Percentiles rank a stretch among this genome's conserved stretches.
Evolutionary conservation across 2,888 invertebrate genomes (phyloP).

Genomic region (Drosophila ustulata): DNA sequence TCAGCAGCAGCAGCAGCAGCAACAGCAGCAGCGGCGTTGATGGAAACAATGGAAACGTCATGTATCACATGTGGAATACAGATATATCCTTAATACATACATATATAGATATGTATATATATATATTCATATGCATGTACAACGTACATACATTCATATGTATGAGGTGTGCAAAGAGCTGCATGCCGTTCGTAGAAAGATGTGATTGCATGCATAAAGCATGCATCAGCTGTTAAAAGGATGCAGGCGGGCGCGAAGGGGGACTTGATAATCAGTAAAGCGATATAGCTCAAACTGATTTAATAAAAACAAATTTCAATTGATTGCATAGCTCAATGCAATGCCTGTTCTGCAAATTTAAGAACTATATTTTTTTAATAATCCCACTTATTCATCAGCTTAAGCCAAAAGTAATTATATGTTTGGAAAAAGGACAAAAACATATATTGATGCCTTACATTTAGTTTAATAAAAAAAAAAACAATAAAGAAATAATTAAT

Average conservation of each 20-base stretch:
- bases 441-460: too few relatives aligned
- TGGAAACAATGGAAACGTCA: constrained; percentile 73
- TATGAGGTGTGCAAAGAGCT: constrained; percentile 50
- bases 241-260: neutral
- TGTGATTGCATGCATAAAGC: constrained; percentile 55
- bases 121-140: constrained; percentile 3
- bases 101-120: constrained; percentile 4
- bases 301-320: neutral
- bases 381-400: too few relatives aligned
- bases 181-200: constrained; percentile 32
- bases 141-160: constrained; percentile 18
- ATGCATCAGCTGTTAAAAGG: constrained; percentile 47
- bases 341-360: too few relatives aligned
- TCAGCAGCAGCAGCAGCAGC: constrained; percentile 34
- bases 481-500: too few relatives aligned
- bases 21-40: constrained; percentile 47
- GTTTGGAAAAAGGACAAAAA: too few relatives aligned
- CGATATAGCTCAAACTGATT: neutral
- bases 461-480: too few relatives aligned
- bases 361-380: too few relatives aligned
- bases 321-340: neutral
- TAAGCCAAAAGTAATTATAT: too few relatives aligned
- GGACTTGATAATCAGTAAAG: neutral
- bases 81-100: constrained; percentile 22
- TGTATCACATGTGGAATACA: constrained; percentile 63